These are phyloP conservation scores for Epinotia nisella DNA, from an alignment of 2,888 invertebrate genomes.

Conservation along the genomic window DNA sequence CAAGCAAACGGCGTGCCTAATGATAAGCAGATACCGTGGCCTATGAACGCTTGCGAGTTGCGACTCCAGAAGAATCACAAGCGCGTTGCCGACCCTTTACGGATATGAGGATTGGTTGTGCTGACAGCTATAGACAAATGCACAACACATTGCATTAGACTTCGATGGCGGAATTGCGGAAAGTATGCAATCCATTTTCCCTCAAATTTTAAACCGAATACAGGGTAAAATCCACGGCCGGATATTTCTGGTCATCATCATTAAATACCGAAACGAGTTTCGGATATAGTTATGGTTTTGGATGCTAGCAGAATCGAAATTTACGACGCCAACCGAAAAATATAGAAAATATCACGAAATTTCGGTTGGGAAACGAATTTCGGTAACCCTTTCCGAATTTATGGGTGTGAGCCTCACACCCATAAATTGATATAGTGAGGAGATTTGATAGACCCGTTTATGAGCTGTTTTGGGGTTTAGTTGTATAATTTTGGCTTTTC, in stretches of 20 bases:
- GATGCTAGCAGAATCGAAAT: conserved; percentile 33
- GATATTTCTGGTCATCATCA: conserved; percentile 42
- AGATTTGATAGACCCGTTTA: conserved; percentile 31
- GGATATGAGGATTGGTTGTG: too few relatives aligned
- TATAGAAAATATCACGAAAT: conserved; percentile 43
- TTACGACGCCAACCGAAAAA: conserved; percentile 37
- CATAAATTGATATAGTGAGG: too few relatives aligned
- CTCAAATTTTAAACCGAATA: conserved; percentile 26
- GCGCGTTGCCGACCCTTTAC: too few relatives aligned
- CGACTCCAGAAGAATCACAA: too few relatives aligned
- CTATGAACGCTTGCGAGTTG: too few relatives aligned
- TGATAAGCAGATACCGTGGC: too few relatives aligned
- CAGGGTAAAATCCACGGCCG: conserved; percentile 25
- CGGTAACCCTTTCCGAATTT: conserved; percentile 19
- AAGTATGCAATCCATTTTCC: background rate
- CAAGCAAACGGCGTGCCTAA: too few relatives aligned
- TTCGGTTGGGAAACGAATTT: conserved; percentile 24
- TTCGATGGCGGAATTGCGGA: background rate
- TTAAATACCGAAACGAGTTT: conserved; percentile 33
- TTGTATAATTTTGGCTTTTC: conserved; percentile 8
- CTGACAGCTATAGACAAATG: too few relatives aligned
- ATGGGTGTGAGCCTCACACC: too few relatives aligned
- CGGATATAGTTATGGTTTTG: conserved; percentile 45
- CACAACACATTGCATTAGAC: too few relatives aligned
- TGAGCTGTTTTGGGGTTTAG: conserved; percentile 8